Evolutionary conservation across 2,113 vertebrate genomes (phyloP), one percentile per base, ranked within the genome.

Genomic region (Trogon melanurus): DNA sequence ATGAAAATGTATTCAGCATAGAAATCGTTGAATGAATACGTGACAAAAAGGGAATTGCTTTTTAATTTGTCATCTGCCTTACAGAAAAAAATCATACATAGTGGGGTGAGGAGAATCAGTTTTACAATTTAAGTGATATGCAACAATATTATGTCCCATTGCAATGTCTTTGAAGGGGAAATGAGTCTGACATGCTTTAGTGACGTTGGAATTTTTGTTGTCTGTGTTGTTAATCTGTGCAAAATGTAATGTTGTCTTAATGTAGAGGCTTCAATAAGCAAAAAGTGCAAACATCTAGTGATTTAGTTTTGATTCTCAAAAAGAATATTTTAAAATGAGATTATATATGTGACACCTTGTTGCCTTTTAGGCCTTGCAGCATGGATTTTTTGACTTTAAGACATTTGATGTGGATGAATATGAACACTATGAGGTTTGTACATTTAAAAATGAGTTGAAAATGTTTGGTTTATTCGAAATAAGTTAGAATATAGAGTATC

Each of bases 311-410:
- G 36, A 85, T 61, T 87, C 57, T 78, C 60, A 90, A 62, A 75
- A 57, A 6, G 19, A 50, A 7, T 78, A 30, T 45, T 86, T 41
- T 57, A 79, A 94, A 93, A 71, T 83, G 20, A 79, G 51, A 41
- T 66, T 50, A 51, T 69, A 8, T 64, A 11, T 51, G 18, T 90
- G 86, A 89, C 73, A 54, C 96, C 92, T 96, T 89, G 29, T 95
- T 97, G 96, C 81, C 98, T 98, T 98, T 89, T 97, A 99, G 99
- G 99, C 99, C 69, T 98, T 99, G 91, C 99, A 99, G 87, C 98
- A 99, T 91, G 99, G 99, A 83, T 99, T 99, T 98, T 98, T 99
- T 94, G 98, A 99, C 98, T 99, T 99, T 88, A 99, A 99, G 97
- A 98, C 98, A 22, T 99, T 99, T 96, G 98, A 99, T 90, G 99